Conservation (phyloP, 2,797 vertebrate genomes). For the Esox lucius region DNA sequence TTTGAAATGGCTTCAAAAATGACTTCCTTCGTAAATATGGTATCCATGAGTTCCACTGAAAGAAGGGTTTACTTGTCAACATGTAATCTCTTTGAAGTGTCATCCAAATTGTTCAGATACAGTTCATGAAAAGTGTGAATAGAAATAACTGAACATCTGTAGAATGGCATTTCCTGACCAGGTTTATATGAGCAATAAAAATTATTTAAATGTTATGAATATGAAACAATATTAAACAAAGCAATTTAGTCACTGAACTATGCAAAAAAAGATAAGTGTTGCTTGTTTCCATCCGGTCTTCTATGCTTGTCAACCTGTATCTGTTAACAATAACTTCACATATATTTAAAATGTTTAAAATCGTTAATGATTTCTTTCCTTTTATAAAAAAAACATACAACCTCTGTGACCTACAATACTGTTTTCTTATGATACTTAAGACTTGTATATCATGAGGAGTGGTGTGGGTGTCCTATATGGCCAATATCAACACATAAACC, state of each 20-base stretch:
- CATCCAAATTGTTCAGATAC: not conserved
- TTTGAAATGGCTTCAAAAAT: too few species aligned
- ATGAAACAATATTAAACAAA: not conserved
- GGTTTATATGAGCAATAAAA: not conserved
- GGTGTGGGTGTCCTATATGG: not conserved
- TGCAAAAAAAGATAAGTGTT: not conserved
- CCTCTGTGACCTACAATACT: not conserved
- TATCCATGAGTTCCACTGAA: too few species aligned
- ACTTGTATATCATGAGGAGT: not conserved
- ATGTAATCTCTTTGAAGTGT: too few species aligned
- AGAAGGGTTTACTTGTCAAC: too few species aligned
- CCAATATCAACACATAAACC: not conserved
- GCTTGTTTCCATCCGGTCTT: not conserved
- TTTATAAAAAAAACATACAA: not conserved
- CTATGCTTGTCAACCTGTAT: not conserved
- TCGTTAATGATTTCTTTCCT: not conserved
- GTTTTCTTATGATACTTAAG: not conserved
- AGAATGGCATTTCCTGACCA: not conserved
- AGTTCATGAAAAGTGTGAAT: not conserved
- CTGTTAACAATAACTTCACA: not conserved
- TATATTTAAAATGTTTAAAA: not conserved
- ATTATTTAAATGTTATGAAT: not conserved
- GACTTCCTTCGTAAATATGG: too few species aligned
- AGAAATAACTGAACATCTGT: not conserved
- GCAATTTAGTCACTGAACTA: not conserved